Evolutionary conservation across 2,888 invertebrate species (phyloP).

Genomic region (Polydrusus cervinus): DNA sequence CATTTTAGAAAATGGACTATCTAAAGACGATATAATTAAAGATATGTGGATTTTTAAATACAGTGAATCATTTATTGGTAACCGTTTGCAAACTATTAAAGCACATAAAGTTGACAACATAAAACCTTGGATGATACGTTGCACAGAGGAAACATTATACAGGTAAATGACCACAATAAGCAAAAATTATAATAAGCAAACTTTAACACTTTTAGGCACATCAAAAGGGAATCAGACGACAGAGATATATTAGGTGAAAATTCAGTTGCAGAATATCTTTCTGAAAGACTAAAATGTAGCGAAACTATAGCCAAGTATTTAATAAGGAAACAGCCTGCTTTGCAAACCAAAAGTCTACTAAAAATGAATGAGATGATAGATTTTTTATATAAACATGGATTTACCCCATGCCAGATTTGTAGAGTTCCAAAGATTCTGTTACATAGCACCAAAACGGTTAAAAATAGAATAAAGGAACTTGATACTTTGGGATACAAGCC

Average conservation of each 20-base stretch:
- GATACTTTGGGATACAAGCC: slow-evolving; percentile 60
- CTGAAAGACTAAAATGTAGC: slow-evolving; percentile 67
- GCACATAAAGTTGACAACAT: slow-evolving; percentile 65
- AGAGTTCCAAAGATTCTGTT: slow-evolving; percentile 70
- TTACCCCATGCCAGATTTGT: slow-evolving; percentile 67
- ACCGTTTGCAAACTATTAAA: slow-evolving; percentile 66
- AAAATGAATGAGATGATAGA: slow-evolving; percentile 71
- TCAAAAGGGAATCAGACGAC: slow-evolving; percentile 67
- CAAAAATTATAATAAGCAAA: background rate
- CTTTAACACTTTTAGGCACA: slow-evolving; percentile 63
- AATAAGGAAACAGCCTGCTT: slow-evolving; percentile 67
- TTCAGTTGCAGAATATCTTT: slow-evolving; percentile 69
- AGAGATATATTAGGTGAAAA: slow-evolving; percentile 68
- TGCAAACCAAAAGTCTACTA: slow-evolving; percentile 68
- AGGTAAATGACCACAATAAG: slow-evolving; percentile 63
- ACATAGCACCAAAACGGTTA: slow-evolving; percentile 69
- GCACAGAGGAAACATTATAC: slow-evolving; percentile 65
- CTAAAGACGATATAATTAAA: slow-evolving; percentile 66
- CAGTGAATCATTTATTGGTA: slow-evolving; percentile 62
- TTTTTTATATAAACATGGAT: slow-evolving; percentile 69
- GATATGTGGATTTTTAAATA: slow-evolving; percentile 72
- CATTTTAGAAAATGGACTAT: slow-evolving; percentile 66
- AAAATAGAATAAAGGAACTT: slow-evolving; percentile 67
- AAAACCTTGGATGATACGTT: slow-evolving; percentile 73
- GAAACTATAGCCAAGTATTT: slow-evolving; percentile 64